phyloP scores from a whole-genome alignment of 2,888 invertebrate genomes.

The Acheta domesticus region DNA sequence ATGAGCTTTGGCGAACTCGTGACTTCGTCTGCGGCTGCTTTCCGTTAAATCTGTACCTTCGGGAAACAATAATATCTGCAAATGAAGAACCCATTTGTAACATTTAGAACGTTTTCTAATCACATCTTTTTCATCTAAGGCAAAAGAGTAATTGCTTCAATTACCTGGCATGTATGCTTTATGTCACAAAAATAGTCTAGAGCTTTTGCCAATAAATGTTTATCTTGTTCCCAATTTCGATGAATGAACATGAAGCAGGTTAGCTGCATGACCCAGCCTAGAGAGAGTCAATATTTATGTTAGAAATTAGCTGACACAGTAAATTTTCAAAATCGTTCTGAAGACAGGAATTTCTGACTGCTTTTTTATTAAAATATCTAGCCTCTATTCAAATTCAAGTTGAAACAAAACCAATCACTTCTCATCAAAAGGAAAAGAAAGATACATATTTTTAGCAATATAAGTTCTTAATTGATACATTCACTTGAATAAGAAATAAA shows the following conservation, averaged over 20 bases:
- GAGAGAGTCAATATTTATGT: slow-evolving; percentile 19
- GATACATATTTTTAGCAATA: too few relatives aligned
- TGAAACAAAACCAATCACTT: too few relatives aligned
- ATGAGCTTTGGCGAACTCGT: slow-evolving; percentile 49
- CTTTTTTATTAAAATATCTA: too few relatives aligned
- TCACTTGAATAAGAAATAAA: too few relatives aligned
- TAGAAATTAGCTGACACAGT: too few relatives aligned
- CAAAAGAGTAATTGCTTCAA: not conserved
- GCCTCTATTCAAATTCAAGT: too few relatives aligned
- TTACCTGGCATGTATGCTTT: slow-evolving; percentile 57
- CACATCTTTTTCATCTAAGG: too few relatives aligned
- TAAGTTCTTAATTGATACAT: too few relatives aligned
- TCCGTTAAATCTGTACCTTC: slow-evolving; percentile 56
- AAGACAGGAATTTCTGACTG: too few relatives aligned
- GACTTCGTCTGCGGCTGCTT: slow-evolving; percentile 44
- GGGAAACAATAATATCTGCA: slow-evolving; percentile 70
- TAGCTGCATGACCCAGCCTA: slow-evolving; percentile 86
- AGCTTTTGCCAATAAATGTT: slow-evolving; percentile 61
- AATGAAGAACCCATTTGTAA: slow-evolving; percentile 30
- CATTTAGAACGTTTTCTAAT: too few relatives aligned
- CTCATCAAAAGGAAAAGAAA: too few relatives aligned
- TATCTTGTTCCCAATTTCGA: slow-evolving; percentile 76
- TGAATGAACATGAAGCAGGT: slow-evolving; percentile 81
- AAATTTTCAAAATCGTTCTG: too few relatives aligned
- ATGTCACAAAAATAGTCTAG: slow-evolving; percentile 70